phyloP scores from a whole-genome alignment of 1,140 invertebrate genomes.

The Chrysoperla carnea region DNA sequence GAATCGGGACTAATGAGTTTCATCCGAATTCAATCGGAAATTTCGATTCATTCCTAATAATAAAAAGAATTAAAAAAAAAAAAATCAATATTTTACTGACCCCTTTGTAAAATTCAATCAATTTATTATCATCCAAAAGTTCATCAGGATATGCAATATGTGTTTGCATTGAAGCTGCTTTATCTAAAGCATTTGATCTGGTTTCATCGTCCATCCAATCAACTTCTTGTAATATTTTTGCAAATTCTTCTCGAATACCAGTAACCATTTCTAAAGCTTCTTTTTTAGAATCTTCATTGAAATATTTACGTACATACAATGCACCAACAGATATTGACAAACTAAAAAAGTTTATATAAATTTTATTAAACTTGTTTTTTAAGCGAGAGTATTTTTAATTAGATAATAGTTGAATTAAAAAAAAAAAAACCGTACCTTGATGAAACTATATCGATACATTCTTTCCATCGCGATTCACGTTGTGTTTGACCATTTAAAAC shows the following conservation, averaged over 20 bases:
- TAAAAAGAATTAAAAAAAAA: too few species aligned
- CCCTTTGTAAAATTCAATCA: conserved; percentile 28
- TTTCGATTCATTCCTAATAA: too few species aligned
- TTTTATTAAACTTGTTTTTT: not conserved
- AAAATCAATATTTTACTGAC: conserved; percentile 8
- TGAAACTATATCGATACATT: conserved; percentile 29
- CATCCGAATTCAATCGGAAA: too few species aligned
- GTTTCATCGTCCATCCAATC: conserved; percentile 57
- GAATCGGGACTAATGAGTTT: too few species aligned
- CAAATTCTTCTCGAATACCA: conserved; percentile 38
- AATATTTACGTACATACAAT: conserved; percentile 35
- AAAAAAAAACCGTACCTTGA: conserved; percentile 16
- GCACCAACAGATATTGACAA: conserved; percentile 35
- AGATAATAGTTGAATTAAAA: too few species aligned
- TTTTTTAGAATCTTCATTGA: conserved; percentile 28
- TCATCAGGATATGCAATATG: conserved; percentile 41
- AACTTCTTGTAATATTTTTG: conserved; percentile 34
- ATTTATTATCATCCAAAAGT: conserved; percentile 29
- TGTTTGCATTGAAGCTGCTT: conserved; percentile 31
- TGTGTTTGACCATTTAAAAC: conserved; percentile 33
- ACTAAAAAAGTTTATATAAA: conserved; percentile 8
- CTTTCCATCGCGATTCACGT: conserved; percentile 34
- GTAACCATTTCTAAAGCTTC: conserved; percentile 44
- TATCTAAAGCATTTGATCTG: conserved; percentile 30
- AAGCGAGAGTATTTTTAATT: too few species aligned